Evolutionary conservation across 2,113 vertebrate genomes (phyloP).

Genomic region (Hassar affinis): DNA sequence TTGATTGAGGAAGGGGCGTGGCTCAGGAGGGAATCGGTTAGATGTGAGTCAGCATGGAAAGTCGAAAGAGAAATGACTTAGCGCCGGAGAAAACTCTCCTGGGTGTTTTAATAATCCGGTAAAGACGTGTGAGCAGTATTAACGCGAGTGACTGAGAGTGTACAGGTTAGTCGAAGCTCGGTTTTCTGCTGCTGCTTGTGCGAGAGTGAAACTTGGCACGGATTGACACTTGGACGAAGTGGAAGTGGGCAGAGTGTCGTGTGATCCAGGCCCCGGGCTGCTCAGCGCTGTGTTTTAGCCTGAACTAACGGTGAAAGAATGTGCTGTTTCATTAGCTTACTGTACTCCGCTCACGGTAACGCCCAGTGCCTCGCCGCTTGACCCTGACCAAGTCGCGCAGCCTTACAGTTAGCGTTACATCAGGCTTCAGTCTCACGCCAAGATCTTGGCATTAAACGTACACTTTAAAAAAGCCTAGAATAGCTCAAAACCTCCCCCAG

Average conservation of each 20-base stretch:
- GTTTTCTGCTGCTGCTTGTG: neutral
- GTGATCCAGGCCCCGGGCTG: neutral
- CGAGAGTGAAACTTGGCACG: conserved; percentile 1
- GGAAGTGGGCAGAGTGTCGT: neutral
- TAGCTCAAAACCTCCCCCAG: neutral
- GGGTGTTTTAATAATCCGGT: neutral
- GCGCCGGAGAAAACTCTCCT: neutral
- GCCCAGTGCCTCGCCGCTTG: neutral
- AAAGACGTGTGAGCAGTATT: neutral
- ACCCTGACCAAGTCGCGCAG: neutral
- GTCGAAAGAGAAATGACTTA: neutral
- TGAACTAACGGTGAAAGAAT: neutral
- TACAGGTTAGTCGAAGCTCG: neutral
- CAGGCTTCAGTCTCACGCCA: neutral
- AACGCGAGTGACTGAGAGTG: neutral
- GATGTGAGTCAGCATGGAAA: conserved; percentile 39
- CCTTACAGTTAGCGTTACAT: neutral
- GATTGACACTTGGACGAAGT: neutral
- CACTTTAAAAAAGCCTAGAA: neutral
- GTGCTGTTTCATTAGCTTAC: neutral
- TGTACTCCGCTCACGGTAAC: neutral
- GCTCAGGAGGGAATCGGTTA: neutral
- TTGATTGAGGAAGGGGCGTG: neutral
- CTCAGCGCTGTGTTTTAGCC: neutral
- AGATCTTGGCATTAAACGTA: neutral